Evolutionary conservation across 2,113 vertebrate species (phyloP).

Genomic region (Trichechus manatus): DNA sequence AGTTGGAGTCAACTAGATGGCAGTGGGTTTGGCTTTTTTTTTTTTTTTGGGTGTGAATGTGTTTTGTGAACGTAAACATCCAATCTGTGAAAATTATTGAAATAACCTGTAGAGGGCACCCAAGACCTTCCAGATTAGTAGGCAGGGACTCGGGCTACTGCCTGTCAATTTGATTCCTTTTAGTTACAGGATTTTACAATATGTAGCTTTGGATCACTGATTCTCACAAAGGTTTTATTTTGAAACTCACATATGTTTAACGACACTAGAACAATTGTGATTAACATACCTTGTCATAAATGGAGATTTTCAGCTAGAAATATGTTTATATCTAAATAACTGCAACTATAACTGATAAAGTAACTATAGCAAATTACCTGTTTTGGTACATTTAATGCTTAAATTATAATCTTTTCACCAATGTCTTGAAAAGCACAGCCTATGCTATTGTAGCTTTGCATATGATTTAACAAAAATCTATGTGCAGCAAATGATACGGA

Average conservation of each 20-base stretch:
- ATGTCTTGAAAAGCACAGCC: not conserved
- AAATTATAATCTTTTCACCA: not conserved
- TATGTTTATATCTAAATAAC: not conserved
- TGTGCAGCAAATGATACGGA: not conserved
- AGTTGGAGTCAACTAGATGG: too few species aligned
- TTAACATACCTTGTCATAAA: not conserved
- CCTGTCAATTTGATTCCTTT: conserved; percentile 10
- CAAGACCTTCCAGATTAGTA: conserved; percentile 56
- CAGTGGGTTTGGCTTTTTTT: too few species aligned
- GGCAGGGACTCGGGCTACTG: fast-evolving
- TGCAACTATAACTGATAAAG: not conserved
- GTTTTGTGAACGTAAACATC: not conserved
- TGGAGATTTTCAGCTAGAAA: not conserved
- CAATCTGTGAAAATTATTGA: conserved; percentile 34
- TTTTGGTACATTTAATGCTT: not conserved
- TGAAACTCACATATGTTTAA: conserved; percentile 57
- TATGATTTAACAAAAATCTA: not conserved
- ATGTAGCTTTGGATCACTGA: conserved; percentile 63
- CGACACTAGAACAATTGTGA: not conserved
- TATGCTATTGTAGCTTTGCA: not conserved
- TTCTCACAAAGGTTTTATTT: conserved; percentile 49
- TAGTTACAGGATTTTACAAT: not conserved
- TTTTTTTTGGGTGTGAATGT: not conserved
- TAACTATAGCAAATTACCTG: fast-evolving
- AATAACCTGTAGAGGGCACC: conserved; percentile 78